phyloP scores from a whole-genome alignment of 2,888 invertebrate species.

The Sarcophaga carnaria region DNA sequence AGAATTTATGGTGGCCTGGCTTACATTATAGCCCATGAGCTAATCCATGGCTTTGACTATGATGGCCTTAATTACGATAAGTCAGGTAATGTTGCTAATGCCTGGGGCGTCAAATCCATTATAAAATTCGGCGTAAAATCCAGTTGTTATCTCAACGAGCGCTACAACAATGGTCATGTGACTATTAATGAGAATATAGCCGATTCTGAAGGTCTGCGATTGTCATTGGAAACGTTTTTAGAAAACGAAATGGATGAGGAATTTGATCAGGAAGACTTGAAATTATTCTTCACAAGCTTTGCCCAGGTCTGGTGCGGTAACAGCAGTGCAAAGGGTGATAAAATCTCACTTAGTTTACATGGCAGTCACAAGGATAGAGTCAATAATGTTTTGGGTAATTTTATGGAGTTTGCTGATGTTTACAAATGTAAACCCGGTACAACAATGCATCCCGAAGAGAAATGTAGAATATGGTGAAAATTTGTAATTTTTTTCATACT shows the following conservation, averaged over 20 bases:
- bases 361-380: conserved; percentile 76
- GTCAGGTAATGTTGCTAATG: conserved; percentile 73
- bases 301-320: conserved; percentile 78
- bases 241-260: conserved; percentile 41
- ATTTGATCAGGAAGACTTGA: conserved; percentile 58
- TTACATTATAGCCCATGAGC: conserved; percentile 78
- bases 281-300: conserved; percentile 77
- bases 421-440: conserved; percentile 73
- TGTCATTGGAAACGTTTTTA: conserved; percentile 75
- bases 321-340: not conserved
- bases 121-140: conserved; percentile 77
- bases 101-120: conserved; percentile 76
- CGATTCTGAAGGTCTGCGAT: conserved; percentile 77
- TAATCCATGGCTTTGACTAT: conserved; percentile 79
- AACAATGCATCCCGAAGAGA: conserved; percentile 76
- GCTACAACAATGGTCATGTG: conserved; percentile 74
- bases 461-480: conserved; percentile 78
- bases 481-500: not conserved
- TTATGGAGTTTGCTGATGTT: conserved; percentile 75
- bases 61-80: conserved; percentile 79
- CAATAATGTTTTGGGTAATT: conserved; percentile 78
- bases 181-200: conserved; percentile 79
- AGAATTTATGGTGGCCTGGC: conserved; percentile 75
- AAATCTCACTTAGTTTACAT: conserved; percentile 68
- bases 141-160: conserved; percentile 74